Conservation (phyloP, 2,888 invertebrate genomes). For the Brenthis ino region DNA sequence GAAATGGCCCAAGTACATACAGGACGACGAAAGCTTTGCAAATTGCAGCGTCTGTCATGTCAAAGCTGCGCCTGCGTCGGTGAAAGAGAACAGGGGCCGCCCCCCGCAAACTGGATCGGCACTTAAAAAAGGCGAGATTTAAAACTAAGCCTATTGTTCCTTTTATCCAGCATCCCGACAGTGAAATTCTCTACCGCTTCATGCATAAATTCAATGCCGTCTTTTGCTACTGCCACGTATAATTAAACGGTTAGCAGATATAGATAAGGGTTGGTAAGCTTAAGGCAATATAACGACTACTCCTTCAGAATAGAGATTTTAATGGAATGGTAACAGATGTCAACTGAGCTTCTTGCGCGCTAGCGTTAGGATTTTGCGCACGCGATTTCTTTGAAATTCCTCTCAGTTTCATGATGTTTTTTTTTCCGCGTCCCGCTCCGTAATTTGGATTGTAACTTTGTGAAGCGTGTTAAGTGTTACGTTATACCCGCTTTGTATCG, state of each 20-base stretch:
- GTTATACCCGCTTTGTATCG: slow-evolving; percentile 2
- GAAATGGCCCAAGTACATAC: slow-evolving; percentile 18
- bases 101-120: slow-evolving; percentile 70
- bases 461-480: slow-evolving; percentile 21
- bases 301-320: slow-evolving; percentile 48
- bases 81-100: slow-evolving; percentile 43
- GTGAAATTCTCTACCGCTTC: slow-evolving; percentile 67
- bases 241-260: slow-evolving; percentile 69
- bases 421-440: slow-evolving; percentile 53
- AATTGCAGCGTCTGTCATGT: slow-evolving; percentile 59
- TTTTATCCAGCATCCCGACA: slow-evolving; percentile 61
- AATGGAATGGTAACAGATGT: slow-evolving; percentile 24
- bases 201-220: slow-evolving; percentile 80
- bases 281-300: slow-evolving; percentile 46
- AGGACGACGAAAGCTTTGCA: slow-evolving; percentile 54
- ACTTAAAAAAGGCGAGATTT: slow-evolving; percentile 65
- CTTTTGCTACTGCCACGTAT: slow-evolving; percentile 65
- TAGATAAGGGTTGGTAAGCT: slow-evolving; percentile 56
- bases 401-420: slow-evolving; percentile 52
- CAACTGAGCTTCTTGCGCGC: slow-evolving; percentile 56
- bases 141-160: slow-evolving; percentile 80
- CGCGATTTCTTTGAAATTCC: slow-evolving; percentile 63
- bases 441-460: slow-evolving; percentile 46
- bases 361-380: slow-evolving; percentile 56
- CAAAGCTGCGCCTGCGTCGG: slow-evolving; percentile 48